Conservation (phyloP, 2,888 invertebrate genomes). For the Rotaria sp. region DNA sequence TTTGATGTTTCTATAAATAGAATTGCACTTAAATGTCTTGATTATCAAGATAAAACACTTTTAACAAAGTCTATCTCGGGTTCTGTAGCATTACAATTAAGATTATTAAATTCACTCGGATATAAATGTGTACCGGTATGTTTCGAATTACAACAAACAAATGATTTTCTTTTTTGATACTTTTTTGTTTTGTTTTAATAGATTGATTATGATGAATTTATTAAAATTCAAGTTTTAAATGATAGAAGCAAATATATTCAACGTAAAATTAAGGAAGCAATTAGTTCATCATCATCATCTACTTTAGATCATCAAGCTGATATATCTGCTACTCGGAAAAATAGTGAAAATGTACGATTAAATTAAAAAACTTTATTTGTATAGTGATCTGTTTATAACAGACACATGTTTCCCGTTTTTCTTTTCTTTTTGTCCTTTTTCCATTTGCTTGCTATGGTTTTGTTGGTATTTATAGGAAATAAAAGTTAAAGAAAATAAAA, state of each 20-base stretch:
- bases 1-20: background rate
- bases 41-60: slow-evolving; percentile 30
- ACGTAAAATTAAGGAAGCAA: background rate
- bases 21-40: slow-evolving; percentile 5
- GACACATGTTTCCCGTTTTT: background rate
- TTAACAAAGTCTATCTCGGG: slow-evolving; percentile 5
- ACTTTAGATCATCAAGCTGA: background rate
- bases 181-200: background rate
- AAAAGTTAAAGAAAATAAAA: no score
- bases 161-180: no score
- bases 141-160: background rate
- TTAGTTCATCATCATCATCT: background rate
- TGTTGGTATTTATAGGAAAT: background rate
- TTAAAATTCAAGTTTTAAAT: background rate
- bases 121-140: slow-evolving; percentile 26
- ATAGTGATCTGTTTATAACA: background rate
- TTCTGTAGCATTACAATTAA: background rate
- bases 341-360: background rate
- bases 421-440: background rate
- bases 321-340: background rate
- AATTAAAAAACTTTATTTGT: background rate
- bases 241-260: background rate
- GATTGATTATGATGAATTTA: slow-evolving; percentile 27
- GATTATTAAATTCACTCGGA: slow-evolving; percentile 3
- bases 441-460: background rate